Conservation (phyloP, 2,113 vertebrate genomes). For the Sinocyclocheilus grahami region DNA sequence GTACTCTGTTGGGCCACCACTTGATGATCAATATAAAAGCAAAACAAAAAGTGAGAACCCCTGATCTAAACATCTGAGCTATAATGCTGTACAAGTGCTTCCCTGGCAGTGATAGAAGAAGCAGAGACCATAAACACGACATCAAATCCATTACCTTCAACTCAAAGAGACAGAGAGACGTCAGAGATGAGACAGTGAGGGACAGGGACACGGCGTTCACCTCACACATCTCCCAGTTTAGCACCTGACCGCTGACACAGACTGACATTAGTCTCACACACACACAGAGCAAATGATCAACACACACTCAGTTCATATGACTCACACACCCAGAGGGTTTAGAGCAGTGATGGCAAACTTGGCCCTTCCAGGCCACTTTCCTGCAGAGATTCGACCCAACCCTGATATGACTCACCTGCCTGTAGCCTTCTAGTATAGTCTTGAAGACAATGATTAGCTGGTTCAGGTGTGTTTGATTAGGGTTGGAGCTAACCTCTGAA, state of each 20-base stretch:
- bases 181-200: conserved; percentile 39
- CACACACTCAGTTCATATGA: not conserved
- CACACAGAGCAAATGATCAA: not conserved
- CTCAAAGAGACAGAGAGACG: conserved; percentile 21
- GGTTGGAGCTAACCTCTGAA: too few species aligned
- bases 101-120: not conserved
- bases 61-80: not conserved
- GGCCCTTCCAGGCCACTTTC: too few species aligned
- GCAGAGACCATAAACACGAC: not conserved
- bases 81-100: not conserved
- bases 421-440: too few species aligned
- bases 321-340: not conserved
- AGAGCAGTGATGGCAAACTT: too few species aligned
- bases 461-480: too few species aligned
- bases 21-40: not conserved
- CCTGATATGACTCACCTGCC: too few species aligned
- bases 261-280: conserved; percentile 27
- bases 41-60: not conserved
- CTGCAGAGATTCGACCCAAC: too few species aligned
- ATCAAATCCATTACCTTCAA: not conserved
- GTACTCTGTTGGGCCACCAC: not conserved
- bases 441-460: too few species aligned
- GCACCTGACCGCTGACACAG: conserved; percentile 34
- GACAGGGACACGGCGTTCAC: conserved; percentile 10
- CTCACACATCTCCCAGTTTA: conserved; percentile 29